Evolutionary conservation across 2,797 vertebrate species (phyloP).

Genomic region (Astyanax mexicanus): DNA sequence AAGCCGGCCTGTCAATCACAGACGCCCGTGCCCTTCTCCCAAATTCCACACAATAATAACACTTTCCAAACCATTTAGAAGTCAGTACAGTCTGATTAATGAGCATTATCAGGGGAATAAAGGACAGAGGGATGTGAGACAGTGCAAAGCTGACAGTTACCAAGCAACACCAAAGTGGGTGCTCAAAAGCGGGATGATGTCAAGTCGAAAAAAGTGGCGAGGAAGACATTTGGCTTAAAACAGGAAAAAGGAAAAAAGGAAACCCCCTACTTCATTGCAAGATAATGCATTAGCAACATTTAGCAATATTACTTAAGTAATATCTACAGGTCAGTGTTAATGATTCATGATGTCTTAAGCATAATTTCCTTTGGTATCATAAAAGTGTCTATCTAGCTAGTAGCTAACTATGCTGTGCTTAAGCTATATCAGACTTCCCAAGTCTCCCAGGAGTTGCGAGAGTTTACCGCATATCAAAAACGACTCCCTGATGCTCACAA

Average conservation of each 20-base stretch:
- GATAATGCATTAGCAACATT: neutral
- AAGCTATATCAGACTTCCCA: too few relatives aligned
- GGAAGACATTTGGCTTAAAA: constrained; percentile 5
- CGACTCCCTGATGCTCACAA: too few relatives aligned
- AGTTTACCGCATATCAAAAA: too few relatives aligned
- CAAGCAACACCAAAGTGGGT: constrained; percentile 30
- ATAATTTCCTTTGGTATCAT: too few relatives aligned
- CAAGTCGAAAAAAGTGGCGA: neutral
- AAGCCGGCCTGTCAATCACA: constrained; percentile 40
- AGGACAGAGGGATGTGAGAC: neutral
- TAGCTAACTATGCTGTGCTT: too few relatives aligned
- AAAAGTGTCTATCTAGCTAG: too few relatives aligned
- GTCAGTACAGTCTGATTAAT: constrained; percentile 7
- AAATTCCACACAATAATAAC: constrained; percentile 16
- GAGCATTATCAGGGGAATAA: neutral
- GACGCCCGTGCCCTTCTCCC: neutral
- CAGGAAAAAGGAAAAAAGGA: constrained; percentile 9
- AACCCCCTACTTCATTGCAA: neutral
- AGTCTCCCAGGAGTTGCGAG: too few relatives aligned
- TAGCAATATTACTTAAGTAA: too few relatives aligned
- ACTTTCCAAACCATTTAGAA: constrained; percentile 16
- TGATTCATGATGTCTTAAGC: constrained; percentile 27
- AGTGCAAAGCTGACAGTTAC: constrained; percentile 9
- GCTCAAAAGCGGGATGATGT: neutral
- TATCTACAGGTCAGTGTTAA: constrained; percentile 19